Evolutionary conservation across 2,888 invertebrate genomes (phyloP).

Genomic region (Hyppa rectilinea): DNA sequence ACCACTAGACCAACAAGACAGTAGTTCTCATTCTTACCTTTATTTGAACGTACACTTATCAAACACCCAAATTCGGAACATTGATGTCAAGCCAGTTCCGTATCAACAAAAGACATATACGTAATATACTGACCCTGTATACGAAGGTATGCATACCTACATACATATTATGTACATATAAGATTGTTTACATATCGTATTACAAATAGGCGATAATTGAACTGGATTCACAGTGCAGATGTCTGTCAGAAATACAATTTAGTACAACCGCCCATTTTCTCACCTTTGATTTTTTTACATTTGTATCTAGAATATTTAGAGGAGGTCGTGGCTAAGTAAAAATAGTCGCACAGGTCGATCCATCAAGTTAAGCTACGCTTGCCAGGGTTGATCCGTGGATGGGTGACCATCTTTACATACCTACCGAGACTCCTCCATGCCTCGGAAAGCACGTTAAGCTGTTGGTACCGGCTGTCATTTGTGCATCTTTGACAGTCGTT

Average conservation of each 20-base stretch:
- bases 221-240: background rate
- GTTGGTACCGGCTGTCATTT: no score
- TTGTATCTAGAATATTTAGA: no score
- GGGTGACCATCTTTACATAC: no score
- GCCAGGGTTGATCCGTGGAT: no score
- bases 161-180: slow-evolving; percentile 5
- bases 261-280: no score
- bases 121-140: slow-evolving; percentile 31
- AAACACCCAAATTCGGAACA: slow-evolving; percentile 6
- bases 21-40: background rate
- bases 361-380: no score
- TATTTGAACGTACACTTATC: background rate
- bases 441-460: no score
- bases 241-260: slow-evolving; percentile 28
- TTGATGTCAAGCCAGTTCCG: slow-evolving; percentile 22
- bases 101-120: slow-evolving; percentile 20
- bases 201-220: slow-evolving; percentile 45
- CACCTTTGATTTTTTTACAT: no score
- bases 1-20: background rate
- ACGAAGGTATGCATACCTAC: background rate
- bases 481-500: no score
- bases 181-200: slow-evolving; percentile 29
- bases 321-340: no score
- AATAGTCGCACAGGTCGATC: no score
- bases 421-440: no score